Evolutionary conservation across 2,797 vertebrate species (phyloP), one percentile per base, ranked within the genome.

Genomic region (Antennarius maculatus): DNA sequence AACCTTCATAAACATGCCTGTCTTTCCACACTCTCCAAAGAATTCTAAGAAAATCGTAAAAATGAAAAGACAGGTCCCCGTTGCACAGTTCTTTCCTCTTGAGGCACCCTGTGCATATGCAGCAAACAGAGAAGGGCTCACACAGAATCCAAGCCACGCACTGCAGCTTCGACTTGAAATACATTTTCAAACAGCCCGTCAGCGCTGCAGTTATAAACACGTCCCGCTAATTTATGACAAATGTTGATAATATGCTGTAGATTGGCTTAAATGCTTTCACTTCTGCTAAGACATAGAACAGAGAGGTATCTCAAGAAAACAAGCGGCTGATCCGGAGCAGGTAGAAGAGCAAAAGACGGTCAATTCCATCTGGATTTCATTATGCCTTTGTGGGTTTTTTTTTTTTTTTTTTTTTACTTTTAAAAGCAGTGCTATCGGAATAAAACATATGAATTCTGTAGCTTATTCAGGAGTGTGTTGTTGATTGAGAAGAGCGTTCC

Each of bases 1-100:
- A 94, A 90, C 82, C 88, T 93, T 93, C 91, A 94, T 92, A 94
- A 94, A 94, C 94, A 93, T 93, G 92, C 89, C 90, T 90, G 89
- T 93, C 92, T 94, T 92, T 94, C 91, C 84, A 87, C 83, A 79
- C 90, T 92, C 90, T 92, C 92, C 85, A 92, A 93, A 92, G 91
- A 89, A 89, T 93, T 93, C 92, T 92, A 93, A 89, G 90, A 94
- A 94, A 93, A 93, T 92, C 88, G 86, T 93, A 92, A 94, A 93
- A 94, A 92, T 91, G 88, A 93, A 93, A 92, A 86, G 85, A 92
- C 90, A 91, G 90, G 90, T 92, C 90, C 87, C 91, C 76, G 68
- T 81, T 89, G 90, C 85, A 84, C 76, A 18, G 66, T 80, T 91
- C 87, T 61, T 48, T 82, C 75, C 85, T 89, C 74, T 86, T 52